These are phyloP conservation scores for Penaeus vannamei DNA, from an alignment of 1,140 invertebrate species.

Conservation along the genomic window DNA sequence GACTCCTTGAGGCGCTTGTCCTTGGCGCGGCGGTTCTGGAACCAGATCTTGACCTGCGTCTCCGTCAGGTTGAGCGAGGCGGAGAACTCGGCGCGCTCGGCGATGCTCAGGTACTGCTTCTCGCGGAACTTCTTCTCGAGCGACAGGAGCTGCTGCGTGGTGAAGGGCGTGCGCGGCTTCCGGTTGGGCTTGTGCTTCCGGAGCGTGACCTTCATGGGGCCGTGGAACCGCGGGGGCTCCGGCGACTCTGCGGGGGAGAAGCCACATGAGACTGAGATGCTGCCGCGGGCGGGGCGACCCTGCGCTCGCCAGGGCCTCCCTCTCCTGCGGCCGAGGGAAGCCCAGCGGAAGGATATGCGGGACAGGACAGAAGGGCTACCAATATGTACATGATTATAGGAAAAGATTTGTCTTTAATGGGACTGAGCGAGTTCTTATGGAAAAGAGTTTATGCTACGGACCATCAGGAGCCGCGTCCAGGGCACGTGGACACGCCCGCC, in stretches of 20 bases:
- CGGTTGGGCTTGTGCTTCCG: constrained; percentile 61
- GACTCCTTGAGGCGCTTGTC: constrained; percentile 57
- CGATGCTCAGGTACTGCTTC: constrained; percentile 65
- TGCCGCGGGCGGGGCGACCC: not conserved
- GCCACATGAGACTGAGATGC: not conserved
- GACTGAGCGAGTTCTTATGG: too few relatives aligned
- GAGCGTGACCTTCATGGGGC: constrained; percentile 55
- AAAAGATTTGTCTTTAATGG: too few relatives aligned
- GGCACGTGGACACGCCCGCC: not conserved
- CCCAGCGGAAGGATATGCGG: not conserved
- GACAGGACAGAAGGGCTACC: too few relatives aligned
- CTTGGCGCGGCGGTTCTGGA: constrained; percentile 58
- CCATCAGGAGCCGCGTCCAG: not conserved
- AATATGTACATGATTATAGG: too few relatives aligned
- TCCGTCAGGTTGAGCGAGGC: constrained; percentile 60
- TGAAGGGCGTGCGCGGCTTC: constrained; percentile 59
- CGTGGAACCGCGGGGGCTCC: constrained; percentile 53
- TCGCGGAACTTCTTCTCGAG: constrained; percentile 62
- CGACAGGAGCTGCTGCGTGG: constrained; percentile 56
- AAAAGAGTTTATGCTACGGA: too few relatives aligned
- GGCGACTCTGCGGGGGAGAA: constrained; percentile 46
- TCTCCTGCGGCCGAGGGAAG: not conserved
- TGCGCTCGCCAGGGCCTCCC: not conserved
- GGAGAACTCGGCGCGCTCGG: constrained; percentile 58
- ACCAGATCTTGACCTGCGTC: constrained; percentile 63